phyloP scores from a whole-genome alignment of 2,113 vertebrate species.

The Python bivittatus region DNA sequence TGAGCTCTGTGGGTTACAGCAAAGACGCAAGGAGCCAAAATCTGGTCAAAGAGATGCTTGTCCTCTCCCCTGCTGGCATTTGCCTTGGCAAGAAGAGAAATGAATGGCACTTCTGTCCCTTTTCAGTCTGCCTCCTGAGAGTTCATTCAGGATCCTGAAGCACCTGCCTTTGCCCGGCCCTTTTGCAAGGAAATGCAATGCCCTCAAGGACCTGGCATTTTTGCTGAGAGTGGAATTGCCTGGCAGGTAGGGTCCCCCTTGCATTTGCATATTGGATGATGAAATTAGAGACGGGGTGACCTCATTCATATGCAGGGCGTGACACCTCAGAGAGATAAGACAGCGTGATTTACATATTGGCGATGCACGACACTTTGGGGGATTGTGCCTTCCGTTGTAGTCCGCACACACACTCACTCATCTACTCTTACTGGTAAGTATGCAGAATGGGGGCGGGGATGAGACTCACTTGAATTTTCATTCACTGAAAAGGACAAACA shows the following conservation, averaged over 20 bases:
- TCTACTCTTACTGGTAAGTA: too few species aligned
- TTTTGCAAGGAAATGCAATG: background rate
- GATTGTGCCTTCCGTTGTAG: background rate
- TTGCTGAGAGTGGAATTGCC: background rate
- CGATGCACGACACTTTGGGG: background rate
- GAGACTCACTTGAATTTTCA: background rate
- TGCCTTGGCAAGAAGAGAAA: background rate
- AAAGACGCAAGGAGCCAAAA: background rate
- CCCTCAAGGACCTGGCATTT: background rate
- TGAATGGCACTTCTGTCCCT: slow-evolving; percentile 15
- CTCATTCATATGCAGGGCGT: background rate
- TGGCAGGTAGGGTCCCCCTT: background rate
- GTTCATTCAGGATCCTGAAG: background rate
- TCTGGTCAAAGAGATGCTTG: slow-evolving; percentile 14
- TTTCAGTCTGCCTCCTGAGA: background rate
- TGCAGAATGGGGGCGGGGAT: background rate
- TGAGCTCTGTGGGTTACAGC: slow-evolving; percentile 1
- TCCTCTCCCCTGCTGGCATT: background rate
- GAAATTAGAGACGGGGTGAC: background rate
- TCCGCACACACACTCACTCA: background rate
- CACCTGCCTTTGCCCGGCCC: slow-evolving; percentile 9
- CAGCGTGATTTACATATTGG: background rate
- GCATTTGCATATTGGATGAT: background rate
- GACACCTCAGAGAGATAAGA: too few species aligned
- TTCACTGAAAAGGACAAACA: background rate